phyloP scores from a whole-genome alignment of 2,797 vertebrate species.

The Prionace glauca region DNA sequence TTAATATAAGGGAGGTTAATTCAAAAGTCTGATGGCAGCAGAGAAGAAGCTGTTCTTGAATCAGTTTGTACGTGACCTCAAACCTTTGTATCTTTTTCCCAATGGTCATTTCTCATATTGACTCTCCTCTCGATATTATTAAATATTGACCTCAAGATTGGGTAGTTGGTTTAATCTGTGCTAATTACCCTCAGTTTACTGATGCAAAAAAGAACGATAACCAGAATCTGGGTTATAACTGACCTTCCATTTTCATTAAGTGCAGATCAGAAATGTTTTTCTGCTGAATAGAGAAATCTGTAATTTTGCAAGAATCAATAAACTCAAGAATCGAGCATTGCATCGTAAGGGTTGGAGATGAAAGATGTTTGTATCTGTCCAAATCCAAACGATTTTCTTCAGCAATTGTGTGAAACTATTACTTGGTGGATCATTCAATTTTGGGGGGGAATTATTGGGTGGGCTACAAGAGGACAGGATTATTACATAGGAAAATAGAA shows the following conservation, averaged over 20 bases:
- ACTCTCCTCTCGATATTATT: not conserved
- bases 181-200: not conserved
- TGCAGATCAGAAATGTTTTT: not conserved
- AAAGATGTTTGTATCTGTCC: not conserved
- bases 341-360: not conserved
- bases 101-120: too few relatives aligned
- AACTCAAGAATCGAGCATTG: not conserved
- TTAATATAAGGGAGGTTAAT: too few relatives aligned
- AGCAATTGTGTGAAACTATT: not conserved
- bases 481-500: not conserved
- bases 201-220: not conserved
- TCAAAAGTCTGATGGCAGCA: too few relatives aligned
- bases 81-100: too few relatives aligned
- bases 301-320: not conserved
- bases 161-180: not conserved
- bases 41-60: too few relatives aligned
- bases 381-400: not conserved
- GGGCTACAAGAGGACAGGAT: not conserved
- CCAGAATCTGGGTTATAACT: not conserved
- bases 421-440: not conserved
- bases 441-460: not conserved
- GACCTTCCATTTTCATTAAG: not conserved
- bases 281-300: not conserved
- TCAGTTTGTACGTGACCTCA: too few relatives aligned
- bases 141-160: not conserved